phyloP scores from a whole-genome alignment of 2,888 invertebrate genomes.

The Mythimna vitellina region DNA sequence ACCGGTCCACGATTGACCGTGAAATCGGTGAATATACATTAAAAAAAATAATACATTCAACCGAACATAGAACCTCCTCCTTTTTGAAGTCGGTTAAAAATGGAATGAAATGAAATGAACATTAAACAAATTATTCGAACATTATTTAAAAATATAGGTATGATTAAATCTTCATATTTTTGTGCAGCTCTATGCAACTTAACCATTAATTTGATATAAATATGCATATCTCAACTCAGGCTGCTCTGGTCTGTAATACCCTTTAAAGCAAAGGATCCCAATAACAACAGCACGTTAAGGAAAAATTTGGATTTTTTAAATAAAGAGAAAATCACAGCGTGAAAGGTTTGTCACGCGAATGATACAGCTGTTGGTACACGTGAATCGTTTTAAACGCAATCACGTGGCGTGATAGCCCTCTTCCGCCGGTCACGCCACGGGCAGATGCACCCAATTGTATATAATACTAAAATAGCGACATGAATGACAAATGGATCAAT shows the following conservation, averaged over 20 bases:
- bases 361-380: slow-evolving; percentile 54
- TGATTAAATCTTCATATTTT: too few relatives aligned
- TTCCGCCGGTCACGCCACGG: slow-evolving; percentile 71
- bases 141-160: too few relatives aligned
- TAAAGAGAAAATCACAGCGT: slow-evolving; percentile 13
- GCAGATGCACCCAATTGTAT: slow-evolving; percentile 66
- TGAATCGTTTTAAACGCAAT: slow-evolving; percentile 57
- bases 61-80: too few relatives aligned
- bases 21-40: too few relatives aligned
- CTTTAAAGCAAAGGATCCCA: not conserved
- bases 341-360: slow-evolving; percentile 29
- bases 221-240: too few relatives aligned
- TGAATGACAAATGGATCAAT: slow-evolving; percentile 70
- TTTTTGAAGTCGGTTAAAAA: too few relatives aligned
- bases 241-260: not conserved
- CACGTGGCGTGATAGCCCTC: slow-evolving; percentile 66
- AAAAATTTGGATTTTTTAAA: not conserved
- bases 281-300: not conserved
- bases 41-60: too few relatives aligned
- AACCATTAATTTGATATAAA: not conserved
- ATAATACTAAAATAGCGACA: slow-evolving; percentile 65
- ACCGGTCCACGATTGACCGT: too few relatives aligned
- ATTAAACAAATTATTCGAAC: too few relatives aligned
- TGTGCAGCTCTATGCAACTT: not conserved
- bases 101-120: too few relatives aligned